phyloP scores from a whole-genome alignment of 2,888 invertebrate genomes.

The Cryptocheilus praepositus region DNA sequence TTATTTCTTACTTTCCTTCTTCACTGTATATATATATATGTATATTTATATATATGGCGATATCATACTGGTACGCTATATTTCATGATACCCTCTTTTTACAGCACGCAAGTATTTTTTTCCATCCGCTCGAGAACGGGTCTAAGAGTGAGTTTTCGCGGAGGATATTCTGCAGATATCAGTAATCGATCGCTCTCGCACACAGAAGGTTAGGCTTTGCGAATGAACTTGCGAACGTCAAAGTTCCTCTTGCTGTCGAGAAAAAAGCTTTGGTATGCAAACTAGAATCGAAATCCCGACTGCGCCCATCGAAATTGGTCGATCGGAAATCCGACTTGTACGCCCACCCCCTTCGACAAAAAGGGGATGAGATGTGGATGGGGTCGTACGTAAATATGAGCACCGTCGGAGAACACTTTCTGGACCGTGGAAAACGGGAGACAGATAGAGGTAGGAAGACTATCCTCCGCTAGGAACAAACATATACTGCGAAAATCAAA shows the following conservation, averaged over 20 bases:
- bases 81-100: background rate
- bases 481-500: too few relatives aligned
- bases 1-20: too few relatives aligned
- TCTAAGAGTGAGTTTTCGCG: background rate
- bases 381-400: slow-evolving; percentile 8
- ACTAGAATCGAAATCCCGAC: slow-evolving; percentile 12
- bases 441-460: too few relatives aligned
- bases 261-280: slow-evolving; percentile 13
- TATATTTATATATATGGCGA: slow-evolving; percentile 40
- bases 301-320: too few relatives aligned
- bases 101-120: background rate
- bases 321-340: too few relatives aligned
- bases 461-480: too few relatives aligned
- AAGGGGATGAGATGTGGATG: slow-evolving; percentile 2
- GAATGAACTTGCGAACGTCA: background rate
- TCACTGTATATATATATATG: too few relatives aligned
- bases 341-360: background rate
- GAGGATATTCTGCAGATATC: slow-evolving; percentile 1
- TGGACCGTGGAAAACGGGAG: too few relatives aligned
- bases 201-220: background rate
- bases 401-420: slow-evolving; percentile 27
- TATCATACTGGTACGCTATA: slow-evolving; percentile 20
- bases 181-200: slow-evolving; percentile 4
- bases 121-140: background rate
- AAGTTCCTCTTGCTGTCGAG: background rate